These are phyloP conservation scores for Ethmia dodecea DNA, from an alignment of 2,888 invertebrate species.

Conservation along the genomic window DNA sequence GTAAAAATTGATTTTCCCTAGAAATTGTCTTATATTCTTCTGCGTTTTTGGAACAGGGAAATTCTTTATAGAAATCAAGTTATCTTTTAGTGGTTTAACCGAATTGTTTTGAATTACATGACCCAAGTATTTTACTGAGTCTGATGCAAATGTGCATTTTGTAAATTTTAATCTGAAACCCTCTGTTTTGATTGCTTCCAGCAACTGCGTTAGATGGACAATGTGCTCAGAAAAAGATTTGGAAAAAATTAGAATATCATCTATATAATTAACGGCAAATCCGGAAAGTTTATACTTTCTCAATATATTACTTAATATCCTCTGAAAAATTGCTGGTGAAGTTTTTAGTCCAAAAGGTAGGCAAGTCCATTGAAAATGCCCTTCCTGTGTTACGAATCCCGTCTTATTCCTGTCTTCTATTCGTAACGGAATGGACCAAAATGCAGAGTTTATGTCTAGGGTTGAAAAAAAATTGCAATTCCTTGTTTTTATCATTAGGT, in stretches of 20 bases:
- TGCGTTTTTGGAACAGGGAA: constrained; percentile 16
- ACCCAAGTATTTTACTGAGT: constrained; percentile 22
- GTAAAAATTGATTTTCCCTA: constrained; percentile 25
- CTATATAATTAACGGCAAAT: constrained; percentile 5
- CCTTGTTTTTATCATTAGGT: constrained; percentile 14
- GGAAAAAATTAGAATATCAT: constrained; percentile 6
- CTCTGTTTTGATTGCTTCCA: constrained; percentile 21
- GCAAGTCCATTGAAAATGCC: constrained; percentile 18
- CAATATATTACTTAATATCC: constrained; percentile 13
- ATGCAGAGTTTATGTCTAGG: constrained; percentile 34
- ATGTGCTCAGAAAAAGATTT: constrained; percentile 4
- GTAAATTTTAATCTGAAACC: constrained; percentile 24
- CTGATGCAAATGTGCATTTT: constrained; percentile 22
- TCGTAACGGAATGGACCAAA: constrained; percentile 33
- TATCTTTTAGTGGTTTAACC: constrained; percentile 22
- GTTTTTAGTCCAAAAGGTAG: constrained; percentile 28
- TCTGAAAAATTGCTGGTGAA: constrained; percentile 28
- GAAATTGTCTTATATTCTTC: constrained; percentile 18
- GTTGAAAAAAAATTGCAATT: constrained; percentile 27
- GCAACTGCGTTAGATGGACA: constrained; percentile 7
- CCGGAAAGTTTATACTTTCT: constrained; percentile 12
- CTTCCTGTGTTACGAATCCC: constrained; percentile 9
- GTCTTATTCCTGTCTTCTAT: constrained; percentile 28
- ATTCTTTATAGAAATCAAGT: constrained; percentile 16
- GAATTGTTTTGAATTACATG: constrained; percentile 25